These are phyloP conservation scores for Radopholus similis DNA, from an alignment of 1,140 invertebrate species.

Conservation along the genomic window DNA sequence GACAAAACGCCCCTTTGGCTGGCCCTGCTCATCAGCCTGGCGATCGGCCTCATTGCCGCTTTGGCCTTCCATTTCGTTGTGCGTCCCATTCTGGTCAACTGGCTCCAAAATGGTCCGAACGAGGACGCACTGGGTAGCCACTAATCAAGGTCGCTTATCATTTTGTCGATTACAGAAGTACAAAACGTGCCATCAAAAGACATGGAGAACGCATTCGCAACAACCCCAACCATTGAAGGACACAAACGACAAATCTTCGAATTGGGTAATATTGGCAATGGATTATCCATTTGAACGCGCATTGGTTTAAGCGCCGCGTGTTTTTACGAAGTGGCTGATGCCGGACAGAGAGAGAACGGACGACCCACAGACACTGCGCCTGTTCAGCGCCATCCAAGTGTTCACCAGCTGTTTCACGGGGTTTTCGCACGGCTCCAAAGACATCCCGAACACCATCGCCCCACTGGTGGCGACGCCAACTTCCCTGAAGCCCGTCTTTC, in stretches of 20 bases:
- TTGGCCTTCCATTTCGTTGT: conserved; percentile 26
- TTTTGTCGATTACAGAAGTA: neutral
- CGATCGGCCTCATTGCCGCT: conserved; percentile 4
- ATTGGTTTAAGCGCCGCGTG: neutral
- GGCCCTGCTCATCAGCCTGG: conserved; percentile 12
- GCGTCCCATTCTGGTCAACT: conserved; percentile 19
- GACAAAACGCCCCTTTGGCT: conserved; percentile 29
- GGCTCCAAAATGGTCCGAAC: conserved; percentile 4
- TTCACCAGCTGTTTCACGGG: conserved; percentile 46
- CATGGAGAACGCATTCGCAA: neutral
- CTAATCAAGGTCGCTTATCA: too few species aligned
- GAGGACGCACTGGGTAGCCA: neutral
- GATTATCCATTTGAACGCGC: too few species aligned
- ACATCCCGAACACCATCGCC: conserved; percentile 64
- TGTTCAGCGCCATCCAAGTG: conserved; percentile 40
- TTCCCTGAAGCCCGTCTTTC: too few species aligned
- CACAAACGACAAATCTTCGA: too few species aligned
- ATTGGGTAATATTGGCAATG: too few species aligned
- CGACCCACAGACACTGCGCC: conserved; percentile 25
- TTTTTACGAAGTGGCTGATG: conserved; percentile 38
- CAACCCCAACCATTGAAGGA: neutral
- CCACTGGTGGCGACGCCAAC: conserved; percentile 11
- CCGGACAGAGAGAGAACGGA: conserved; percentile 29
- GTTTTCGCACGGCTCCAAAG: conserved; percentile 71
- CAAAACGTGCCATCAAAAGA: neutral